phyloP scores from a whole-genome alignment of 2,888 invertebrate species.

The Ophion slaviceki region DNA sequence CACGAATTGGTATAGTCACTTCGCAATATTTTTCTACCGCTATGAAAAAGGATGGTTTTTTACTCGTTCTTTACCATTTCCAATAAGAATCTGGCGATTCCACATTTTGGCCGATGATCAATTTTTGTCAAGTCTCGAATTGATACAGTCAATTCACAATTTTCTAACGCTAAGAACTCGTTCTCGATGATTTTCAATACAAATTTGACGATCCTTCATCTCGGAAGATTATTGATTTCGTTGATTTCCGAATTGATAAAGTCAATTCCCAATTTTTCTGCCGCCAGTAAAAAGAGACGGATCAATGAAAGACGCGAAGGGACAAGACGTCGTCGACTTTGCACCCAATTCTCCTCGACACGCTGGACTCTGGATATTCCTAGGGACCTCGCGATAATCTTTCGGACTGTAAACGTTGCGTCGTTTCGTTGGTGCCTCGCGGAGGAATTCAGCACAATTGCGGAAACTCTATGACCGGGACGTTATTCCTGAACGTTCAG shows the following conservation, averaged over 20 bases:
- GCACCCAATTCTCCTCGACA: not conserved
- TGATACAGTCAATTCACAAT: too few species aligned
- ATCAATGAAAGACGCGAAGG: not conserved
- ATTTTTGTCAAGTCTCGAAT: too few species aligned
- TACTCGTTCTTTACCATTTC: too few species aligned
- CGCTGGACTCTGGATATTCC: not conserved
- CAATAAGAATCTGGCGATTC: too few species aligned
- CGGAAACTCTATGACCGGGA: not conserved
- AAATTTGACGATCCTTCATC: too few species aligned
- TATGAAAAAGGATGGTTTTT: not conserved
- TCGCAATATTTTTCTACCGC: not conserved
- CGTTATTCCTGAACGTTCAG: constrained; percentile 8
- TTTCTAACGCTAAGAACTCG: not conserved
- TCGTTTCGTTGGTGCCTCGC: not conserved
- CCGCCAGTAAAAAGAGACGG: not conserved
- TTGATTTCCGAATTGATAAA: not conserved
- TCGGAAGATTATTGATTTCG: not conserved
- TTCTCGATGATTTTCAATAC: too few species aligned
- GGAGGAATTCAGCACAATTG: not conserved
- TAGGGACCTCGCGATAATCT: not conserved
- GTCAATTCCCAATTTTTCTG: not conserved
- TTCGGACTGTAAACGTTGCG: not conserved
- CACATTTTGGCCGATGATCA: too few species aligned
- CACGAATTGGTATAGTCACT: not conserved
- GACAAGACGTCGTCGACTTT: not conserved